Evolutionary conservation across 2,888 invertebrate species (phyloP).

Genomic region (Zaprionus bogoriensis): DNA sequence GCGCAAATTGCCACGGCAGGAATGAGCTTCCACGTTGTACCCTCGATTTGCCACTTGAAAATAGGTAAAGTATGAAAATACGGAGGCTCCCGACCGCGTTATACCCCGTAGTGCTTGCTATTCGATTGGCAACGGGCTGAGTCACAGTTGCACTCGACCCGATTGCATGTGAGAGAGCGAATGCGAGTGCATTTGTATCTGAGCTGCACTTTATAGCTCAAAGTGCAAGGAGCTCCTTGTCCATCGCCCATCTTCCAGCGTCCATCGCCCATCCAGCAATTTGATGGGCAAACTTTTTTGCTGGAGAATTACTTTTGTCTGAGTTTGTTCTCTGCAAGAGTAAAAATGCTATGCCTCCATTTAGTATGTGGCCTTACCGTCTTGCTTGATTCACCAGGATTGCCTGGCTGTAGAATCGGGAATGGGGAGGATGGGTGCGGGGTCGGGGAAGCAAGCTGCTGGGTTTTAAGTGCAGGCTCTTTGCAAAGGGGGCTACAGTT

Average conservation of each 20-base stretch:
- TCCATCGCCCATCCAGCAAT: conserved; percentile 61
- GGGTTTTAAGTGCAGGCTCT: conserved; percentile 23
- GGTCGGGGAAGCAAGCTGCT: background rate
- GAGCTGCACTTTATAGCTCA: background rate
- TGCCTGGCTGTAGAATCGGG: background rate
- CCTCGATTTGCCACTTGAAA: no score
- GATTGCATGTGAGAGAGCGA: background rate
- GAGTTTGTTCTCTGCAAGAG: conserved; percentile 52
- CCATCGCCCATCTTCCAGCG: no score
- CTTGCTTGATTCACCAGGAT: no score
- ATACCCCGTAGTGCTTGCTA: background rate
- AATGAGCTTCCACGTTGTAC: no score
- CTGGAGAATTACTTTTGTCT: conserved; percentile 54
- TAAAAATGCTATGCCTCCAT: conserved; percentile 65
- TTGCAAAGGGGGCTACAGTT: conserved; percentile 44
- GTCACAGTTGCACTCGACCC: background rate
- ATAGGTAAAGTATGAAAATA: no score
- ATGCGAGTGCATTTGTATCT: background rate
- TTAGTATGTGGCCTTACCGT: conserved; percentile 57
- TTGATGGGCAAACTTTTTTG: conserved; percentile 50
- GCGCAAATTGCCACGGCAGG: no score
- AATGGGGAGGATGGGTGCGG: background rate
- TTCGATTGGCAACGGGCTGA: background rate
- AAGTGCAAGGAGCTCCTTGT: conserved; percentile 4
- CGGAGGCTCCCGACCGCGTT: no score